Base-by-base conservation (phyloP, 2,888 invertebrate species). In the Nymphalis c-album region DNA sequence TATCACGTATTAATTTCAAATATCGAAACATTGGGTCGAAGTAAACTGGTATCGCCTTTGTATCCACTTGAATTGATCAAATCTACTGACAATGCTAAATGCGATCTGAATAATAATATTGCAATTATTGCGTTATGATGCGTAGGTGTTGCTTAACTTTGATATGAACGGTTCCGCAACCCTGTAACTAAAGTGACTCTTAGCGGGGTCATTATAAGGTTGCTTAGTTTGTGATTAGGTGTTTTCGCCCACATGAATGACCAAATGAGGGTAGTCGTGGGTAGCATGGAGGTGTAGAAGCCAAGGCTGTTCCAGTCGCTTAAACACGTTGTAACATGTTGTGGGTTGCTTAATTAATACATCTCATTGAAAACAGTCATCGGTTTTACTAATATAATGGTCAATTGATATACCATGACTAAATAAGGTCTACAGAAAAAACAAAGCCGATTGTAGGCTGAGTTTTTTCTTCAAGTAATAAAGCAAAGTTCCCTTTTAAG, bases 231-330 rank as follows among this genome's bases (percentile, higher is more conserved):
- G 81, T 77, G 86, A 88, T 91, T 89, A 90, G 90, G 81, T 77
- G 80, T 80, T 80, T 71, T 83, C 86, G 85, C 91, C 91, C 85
- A 92, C 91, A 80, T 80, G 74, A 82, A 83, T 90, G 91, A 86
- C 91, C 92, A 91, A 91, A 91, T 90, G 90, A 87, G 91, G 91
- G 91, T 91, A 88, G 85, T 73, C 87, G 91, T 92, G 91, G 91
- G 92, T 77, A 84, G 91, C 83, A 80, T 84, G 91, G 90, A 91
- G 91, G 91, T 88, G 91, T 87, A 81, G 85, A 80, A 87, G 85
- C 87, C 91, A 91, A 92, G 92, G 91, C 85, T 90, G 85, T 85
- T 83, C 87, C 90, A 87, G 85, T 87, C 89, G 82, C 85, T 85
- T 82, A 76, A 83, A 85, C 86, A 85, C 81, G 85, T 40, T 40